These are phyloP conservation scores for Drosophila acutilabella DNA, from an alignment of 2,888 invertebrate genomes.

Conservation along the genomic window DNA sequence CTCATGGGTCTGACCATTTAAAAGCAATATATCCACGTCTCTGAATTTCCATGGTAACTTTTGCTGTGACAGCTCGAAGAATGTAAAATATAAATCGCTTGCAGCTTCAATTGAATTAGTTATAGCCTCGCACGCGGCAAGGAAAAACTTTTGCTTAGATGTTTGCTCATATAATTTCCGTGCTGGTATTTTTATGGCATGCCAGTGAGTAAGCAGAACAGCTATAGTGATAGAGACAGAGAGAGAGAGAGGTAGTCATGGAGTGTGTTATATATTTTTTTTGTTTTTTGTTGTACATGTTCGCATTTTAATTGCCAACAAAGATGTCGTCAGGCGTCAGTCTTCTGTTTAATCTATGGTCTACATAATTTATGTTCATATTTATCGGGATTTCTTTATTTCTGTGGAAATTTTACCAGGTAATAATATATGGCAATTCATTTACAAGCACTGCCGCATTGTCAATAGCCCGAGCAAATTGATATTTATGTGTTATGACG, in stretches of 20 bases:
- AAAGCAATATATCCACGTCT: conserved; percentile 35
- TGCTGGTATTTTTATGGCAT: conserved; percentile 45
- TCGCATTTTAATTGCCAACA: conserved; percentile 54
- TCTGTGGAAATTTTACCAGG: conserved; percentile 13
- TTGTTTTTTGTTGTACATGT: neutral
- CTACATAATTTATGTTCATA: conserved; percentile 35
- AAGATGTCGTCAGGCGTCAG: conserved; percentile 26
- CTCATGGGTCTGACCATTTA: conserved; percentile 23
- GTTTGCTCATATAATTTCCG: conserved; percentile 34
- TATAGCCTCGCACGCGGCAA: conserved; percentile 12
- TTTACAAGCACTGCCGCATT: conserved; percentile 30
- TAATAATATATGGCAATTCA: conserved; percentile 49
- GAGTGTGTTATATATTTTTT: too few species aligned
- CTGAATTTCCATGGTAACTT: conserved; percentile 49
- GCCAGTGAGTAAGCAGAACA: neutral
- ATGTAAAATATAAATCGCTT: conserved; percentile 24
- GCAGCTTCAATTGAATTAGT: conserved; percentile 45
- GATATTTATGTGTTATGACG: conserved; percentile 52
- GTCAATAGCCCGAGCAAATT: conserved; percentile 55
- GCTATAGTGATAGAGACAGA: too few species aligned
- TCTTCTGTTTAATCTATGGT: conserved; percentile 32
- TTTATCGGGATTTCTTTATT: conserved; percentile 27
- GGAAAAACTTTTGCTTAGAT: conserved; percentile 36
- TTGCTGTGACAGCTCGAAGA: conserved; percentile 29
- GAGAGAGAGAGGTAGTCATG: neutral